phyloP scores from a whole-genome alignment of 2,797 vertebrate genomes.

The Tragelaphus eurycerus region DNA sequence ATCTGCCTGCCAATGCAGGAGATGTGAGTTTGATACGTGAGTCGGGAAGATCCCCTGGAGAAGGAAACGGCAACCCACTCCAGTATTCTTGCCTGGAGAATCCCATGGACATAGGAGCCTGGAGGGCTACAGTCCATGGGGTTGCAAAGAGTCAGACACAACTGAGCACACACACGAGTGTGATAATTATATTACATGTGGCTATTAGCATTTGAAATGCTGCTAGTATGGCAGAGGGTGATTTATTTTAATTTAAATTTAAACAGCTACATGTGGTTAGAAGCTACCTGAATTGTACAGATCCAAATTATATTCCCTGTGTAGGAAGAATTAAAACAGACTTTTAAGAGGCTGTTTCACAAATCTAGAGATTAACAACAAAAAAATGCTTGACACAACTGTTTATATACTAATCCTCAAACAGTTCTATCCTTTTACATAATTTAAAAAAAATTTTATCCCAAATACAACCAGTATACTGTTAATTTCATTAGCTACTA shows the following conservation, averaged over 20 bases:
- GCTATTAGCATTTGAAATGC: neutral
- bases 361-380: conserved; percentile 2
- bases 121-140: neutral
- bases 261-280: neutral
- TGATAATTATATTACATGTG: neutral
- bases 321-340: neutral
- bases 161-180: neutral
- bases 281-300: neutral
- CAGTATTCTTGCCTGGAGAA: neutral
- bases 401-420: neutral
- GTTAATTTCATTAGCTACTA: conserved; percentile 28
- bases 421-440: neutral
- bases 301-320: neutral
- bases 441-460: neutral
- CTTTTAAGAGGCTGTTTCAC: neutral
- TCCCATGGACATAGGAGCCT: neutral
- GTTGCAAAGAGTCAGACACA: neutral
- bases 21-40: neutral
- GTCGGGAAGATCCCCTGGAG: neutral
- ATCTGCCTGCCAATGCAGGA: neutral
- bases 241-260: neutral
- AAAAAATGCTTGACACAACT: neutral
- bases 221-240: neutral
- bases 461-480: neutral
- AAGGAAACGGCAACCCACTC: neutral